Percentiles rank a stretch among this genome's conserved stretches.
phyloP scores from a whole-genome alignment of 2,888 invertebrate species.

The Bombyx huttoni region DNA sequence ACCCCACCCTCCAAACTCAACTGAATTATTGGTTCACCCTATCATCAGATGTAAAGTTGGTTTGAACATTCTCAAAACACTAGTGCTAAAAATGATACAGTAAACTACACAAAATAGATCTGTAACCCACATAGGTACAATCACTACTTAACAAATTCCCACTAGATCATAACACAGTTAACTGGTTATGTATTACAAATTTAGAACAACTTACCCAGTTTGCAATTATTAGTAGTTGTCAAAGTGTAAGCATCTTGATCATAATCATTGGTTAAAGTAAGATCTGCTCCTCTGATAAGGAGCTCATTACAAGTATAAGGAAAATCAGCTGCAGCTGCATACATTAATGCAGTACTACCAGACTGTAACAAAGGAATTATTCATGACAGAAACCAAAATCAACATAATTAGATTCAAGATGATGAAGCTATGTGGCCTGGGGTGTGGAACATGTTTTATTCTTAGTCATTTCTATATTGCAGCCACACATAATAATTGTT shows the following conservation, averaged over 20 bases:
- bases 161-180: not conserved
- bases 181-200: not conserved
- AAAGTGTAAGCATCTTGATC: constrained; percentile 89
- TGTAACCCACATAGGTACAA: no score
- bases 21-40: no score
- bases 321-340: constrained; percentile 91
- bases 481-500: no score
- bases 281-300: constrained; percentile 83
- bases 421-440: no score
- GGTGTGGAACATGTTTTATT: no score
- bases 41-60: no score
- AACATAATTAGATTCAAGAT: not conserved
- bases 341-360: constrained; percentile 92
- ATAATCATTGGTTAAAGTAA: constrained; percentile 84
- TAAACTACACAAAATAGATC: no score
- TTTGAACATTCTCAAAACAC: no score
- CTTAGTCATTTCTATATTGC: no score
- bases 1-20: no score
- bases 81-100: no score
- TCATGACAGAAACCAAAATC: not conserved
- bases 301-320: constrained; percentile 90
- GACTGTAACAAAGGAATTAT: constrained; percentile 66
- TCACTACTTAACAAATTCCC: no score
- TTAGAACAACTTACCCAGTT: constrained; percentile 44
- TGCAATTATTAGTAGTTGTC: constrained; percentile 75